phyloP scores from a whole-genome alignment of 2,113 vertebrate genomes.

The Marmota monax region DNA sequence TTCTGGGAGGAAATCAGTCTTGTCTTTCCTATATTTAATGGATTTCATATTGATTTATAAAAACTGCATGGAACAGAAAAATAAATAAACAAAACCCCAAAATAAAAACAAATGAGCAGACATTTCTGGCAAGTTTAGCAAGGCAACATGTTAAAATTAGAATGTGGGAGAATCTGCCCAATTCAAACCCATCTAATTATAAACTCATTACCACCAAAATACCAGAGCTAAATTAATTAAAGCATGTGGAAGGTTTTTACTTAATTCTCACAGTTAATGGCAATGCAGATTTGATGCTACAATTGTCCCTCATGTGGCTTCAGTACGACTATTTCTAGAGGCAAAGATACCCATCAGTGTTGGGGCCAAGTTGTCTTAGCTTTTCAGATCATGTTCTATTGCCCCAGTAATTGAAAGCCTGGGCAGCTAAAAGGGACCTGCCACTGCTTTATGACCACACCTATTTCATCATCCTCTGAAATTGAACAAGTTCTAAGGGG shows the following conservation, averaged over 20 bases:
- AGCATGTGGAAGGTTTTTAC: not conserved
- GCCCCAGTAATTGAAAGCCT: not conserved
- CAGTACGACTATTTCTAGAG: not conserved
- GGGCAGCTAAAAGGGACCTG: not conserved
- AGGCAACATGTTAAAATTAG: constrained; percentile 20
- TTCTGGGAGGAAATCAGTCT: not conserved
- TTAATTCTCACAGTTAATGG: constrained; percentile 52
- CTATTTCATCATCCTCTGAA: not conserved
- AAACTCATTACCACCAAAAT: constrained; percentile 8
- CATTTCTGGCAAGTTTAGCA: not conserved
- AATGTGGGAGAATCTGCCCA: not conserved
- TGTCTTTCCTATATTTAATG: not conserved
- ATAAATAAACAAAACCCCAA: not conserved
- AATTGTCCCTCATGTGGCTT: not conserved
- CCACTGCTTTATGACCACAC: not conserved
- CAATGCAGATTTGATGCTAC: not conserved
- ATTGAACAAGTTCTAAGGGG: not conserved
- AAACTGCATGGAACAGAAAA: not conserved
- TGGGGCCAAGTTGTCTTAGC: not conserved
- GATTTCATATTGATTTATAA: not conserved
- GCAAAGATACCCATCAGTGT: not conserved
- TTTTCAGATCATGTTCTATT: not conserved
- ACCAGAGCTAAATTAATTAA: constrained; percentile 15
- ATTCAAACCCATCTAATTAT: constrained; percentile 36
- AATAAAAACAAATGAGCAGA: constrained; percentile 35